Base-by-base conservation (phyloP, 1,140 invertebrate species). In the Drosophila mojavensis region DNA sequence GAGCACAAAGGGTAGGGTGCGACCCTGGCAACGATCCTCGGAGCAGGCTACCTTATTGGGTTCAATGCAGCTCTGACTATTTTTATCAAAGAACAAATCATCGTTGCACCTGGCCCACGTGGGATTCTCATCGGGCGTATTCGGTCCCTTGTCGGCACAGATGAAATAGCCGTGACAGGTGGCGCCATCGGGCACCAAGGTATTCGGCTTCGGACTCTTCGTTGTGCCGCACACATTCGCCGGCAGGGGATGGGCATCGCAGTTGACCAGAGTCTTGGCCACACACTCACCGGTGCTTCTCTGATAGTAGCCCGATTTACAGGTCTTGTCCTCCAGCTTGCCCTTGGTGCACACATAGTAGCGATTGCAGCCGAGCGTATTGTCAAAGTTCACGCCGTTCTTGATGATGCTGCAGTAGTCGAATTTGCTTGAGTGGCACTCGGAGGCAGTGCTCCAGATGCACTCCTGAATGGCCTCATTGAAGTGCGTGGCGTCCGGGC, bases 151-250 rank as follows among this genome's bases (percentile, higher is more conserved):
- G 2, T 61, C 48, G 47, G 55, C 66, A 20, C 90, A 91, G 36
- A 51, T 86, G 66, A 91, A 91, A 28, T 78, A 90, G 0, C 90
- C 90, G 1, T 78, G 81, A 24, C 90, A 91, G 43, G 90, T 86
- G 33, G 89, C 90, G 0, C 33, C 73, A 56, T 91, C 90, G 0
- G 55, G 0, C 2, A 91, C 85, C 10, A 69, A 75, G 20, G 28
- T 48, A 30, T 91, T 79, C 3, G 11, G 61, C 4, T 30, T 24
- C 3, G 90, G 80, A 0, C 17, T 72, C 39, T 71, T 82, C 5
- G 0, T 64, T 0, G 65, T 91, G 43, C 90, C 90, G 24, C 90
- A 91, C 3, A 78, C 83, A 39, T 88, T 48, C 0, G n/a, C 13
- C 13, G 90, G 90, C 28, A 79, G 4, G 0, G 90, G 90, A 90